These are phyloP conservation scores for Microtus ochrogaster DNA, from an alignment of 2,113 vertebrate species.

Conservation along the genomic window DNA sequence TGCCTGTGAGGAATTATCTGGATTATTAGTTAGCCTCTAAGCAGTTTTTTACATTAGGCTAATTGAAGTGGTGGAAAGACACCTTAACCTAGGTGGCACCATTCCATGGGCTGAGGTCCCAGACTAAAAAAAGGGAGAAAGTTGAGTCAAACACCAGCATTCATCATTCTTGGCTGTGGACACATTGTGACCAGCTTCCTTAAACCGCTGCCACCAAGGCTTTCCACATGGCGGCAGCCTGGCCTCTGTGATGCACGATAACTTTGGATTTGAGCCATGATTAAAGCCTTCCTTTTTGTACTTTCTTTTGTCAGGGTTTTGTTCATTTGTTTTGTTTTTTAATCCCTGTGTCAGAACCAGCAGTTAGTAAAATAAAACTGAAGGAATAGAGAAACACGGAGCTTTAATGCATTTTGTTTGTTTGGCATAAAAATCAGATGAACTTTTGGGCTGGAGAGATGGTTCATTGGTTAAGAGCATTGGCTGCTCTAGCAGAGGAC, in stretches of 20 bases:
- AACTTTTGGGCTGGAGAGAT: too few species aligned
- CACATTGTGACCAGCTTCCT: background rate
- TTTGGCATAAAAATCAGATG: background rate
- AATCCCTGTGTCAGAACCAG: background rate
- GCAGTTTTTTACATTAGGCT: background rate
- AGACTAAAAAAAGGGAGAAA: background rate
- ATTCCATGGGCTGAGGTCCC: background rate
- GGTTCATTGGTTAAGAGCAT: too few species aligned
- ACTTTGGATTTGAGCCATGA: background rate
- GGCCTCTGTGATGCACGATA: background rate
- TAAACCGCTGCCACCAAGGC: background rate
- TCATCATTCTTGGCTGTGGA: too few species aligned
- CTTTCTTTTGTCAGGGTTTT: background rate
- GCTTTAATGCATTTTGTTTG: background rate
- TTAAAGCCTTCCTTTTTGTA: background rate
- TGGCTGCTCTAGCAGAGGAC: too few species aligned
- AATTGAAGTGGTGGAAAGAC: background rate
- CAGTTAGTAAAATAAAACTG: background rate
- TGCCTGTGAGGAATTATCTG: background rate
- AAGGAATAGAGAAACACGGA: constrained; percentile 4
- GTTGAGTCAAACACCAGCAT: background rate
- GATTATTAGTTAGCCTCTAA: background rate
- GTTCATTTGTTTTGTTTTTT: too few species aligned
- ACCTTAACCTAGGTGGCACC: background rate
- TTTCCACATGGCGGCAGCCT: background rate